A percentile compares a stretch with the other conserved stretches of the same genome.
Conservation (phyloP, 2,797 vertebrate genomes). For the Pygocentrus nattereri region DNA sequence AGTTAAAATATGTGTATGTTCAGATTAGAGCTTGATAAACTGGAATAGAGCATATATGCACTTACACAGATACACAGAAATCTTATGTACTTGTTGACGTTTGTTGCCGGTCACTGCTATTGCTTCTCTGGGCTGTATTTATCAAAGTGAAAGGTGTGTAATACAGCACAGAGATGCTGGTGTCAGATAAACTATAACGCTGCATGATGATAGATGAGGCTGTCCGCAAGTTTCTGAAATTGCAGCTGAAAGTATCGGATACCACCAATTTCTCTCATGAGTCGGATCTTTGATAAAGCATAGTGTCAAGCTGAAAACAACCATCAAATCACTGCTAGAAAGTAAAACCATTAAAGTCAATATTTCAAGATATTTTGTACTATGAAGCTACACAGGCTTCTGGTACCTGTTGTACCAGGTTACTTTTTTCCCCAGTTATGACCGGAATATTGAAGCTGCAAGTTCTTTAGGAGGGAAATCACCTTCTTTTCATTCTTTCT, state of each 20-base stretch:
- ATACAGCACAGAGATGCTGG: constrained; percentile 58
- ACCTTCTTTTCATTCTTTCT: background rate
- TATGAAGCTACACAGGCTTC: background rate
- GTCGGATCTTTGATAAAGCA: constrained; percentile 51
- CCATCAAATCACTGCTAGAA: constrained; percentile 19
- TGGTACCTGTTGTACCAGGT: background rate
- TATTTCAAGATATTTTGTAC: background rate
- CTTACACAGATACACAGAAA: background rate
- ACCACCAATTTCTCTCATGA: constrained; percentile 46
- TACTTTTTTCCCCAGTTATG: background rate
- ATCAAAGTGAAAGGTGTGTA: constrained; percentile 78
- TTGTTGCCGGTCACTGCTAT: constrained; percentile 13
- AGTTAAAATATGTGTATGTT: no score
- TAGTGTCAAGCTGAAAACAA: constrained; percentile 37
- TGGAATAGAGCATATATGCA: background rate
- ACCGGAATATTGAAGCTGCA: background rate
- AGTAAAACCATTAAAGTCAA: constrained; percentile 3
- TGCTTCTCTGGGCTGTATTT: constrained; percentile 59
- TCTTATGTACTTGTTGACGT: constrained; percentile 1
- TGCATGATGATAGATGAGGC: constrained; percentile 71
- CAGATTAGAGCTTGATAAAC: background rate
- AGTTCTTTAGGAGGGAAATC: background rate
- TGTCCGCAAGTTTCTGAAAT: constrained; percentile 62
- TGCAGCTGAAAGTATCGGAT: constrained; percentile 46
- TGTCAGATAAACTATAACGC: constrained; percentile 30